Base-by-base conservation (phyloP, 2,888 invertebrate species). In the Camponotus fellah region DNA sequence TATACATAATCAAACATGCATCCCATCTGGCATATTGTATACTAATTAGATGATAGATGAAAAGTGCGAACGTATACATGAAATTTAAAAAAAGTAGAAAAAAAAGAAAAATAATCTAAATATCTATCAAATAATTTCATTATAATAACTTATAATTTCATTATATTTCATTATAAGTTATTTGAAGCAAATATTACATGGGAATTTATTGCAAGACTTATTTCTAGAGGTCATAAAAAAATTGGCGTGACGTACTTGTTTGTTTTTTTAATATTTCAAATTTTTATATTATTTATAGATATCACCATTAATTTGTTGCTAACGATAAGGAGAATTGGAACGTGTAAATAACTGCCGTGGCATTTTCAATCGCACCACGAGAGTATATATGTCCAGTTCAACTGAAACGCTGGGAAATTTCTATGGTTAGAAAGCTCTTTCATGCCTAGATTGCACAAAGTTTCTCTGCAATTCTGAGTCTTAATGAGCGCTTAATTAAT, bases 401-500 rank as follows among this genome's bases (percentile, higher is more conserved):
- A 72, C 72, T 83, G 12, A 53, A 81, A 34, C 34, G 53, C 37
- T 49, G 40, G 80, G 79, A 80, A 32, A 83, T 85, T 80, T 64
- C 72, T 32, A 3, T 34, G 69, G 62, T 85, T 26, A 66, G 76
- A 65, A 56, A 37, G 43, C 82, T 62, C 79, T 76, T 72, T 81
- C 79, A 32, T 32, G 72, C n/a, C 56, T 64, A 68, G 76, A 53
- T 74, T 71, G 82, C 66, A 69, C 62, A 66, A 83, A 82, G 77
- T 82, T 80, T 82, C 64, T 69, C 37, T 0, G 62, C 68, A 37
- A 79, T 69, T 71, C 37, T 43, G 62, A 64, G 56, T 84, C 76
- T 69, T 76, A 68, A 89, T 80, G 85, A 79, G 71, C 77, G 86
- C 68, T 86, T 88, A 89, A 89, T 89, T 89, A 89, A 88, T 84